Conservation (phyloP, 2,888 invertebrate species). For the Halictus ligatus region DNA sequence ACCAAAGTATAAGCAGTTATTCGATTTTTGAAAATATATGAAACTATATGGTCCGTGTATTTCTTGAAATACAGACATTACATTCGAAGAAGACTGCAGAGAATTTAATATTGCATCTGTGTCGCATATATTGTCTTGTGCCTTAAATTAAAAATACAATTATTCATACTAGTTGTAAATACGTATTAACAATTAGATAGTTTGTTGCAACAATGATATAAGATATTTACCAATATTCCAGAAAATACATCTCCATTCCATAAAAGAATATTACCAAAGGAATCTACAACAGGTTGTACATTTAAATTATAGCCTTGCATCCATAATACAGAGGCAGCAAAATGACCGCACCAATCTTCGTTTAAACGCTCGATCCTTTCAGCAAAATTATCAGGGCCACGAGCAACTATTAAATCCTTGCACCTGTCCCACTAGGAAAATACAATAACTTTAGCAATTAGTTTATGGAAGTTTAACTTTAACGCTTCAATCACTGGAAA, state of each 20-base stretch:
- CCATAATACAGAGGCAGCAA: constrained; percentile 90
- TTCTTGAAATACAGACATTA: constrained; percentile 85
- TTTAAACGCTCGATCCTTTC: constrained; percentile 66
- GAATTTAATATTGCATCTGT: constrained; percentile 53
- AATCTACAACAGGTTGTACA: constrained; percentile 89
- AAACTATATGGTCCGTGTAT: constrained; percentile 94
- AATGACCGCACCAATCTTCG: constrained; percentile 77
- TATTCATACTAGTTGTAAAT: neutral
- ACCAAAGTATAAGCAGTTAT: constrained; percentile 90
- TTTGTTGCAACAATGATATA: neutral
- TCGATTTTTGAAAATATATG: constrained; percentile 89
- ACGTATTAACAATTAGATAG: neutral
- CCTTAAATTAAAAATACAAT: constrained; percentile 44
- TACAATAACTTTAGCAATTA: neutral
- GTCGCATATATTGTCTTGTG: constrained; percentile 56
- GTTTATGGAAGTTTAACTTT: neutral
- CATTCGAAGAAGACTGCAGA: constrained; percentile 72
- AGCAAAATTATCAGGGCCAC: constrained; percentile 86
- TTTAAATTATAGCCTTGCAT: constrained; percentile 90
- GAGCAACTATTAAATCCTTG: constrained; percentile 84
- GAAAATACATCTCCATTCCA: constrained; percentile 97
- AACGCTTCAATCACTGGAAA: neutral
- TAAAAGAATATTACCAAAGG: constrained; percentile 88
- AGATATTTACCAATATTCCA: constrained; percentile 82
- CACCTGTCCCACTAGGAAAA: constrained; percentile 82